Conservation (phyloP, 2,113 vertebrate species). For the Ariopsis seemanni region DNA sequence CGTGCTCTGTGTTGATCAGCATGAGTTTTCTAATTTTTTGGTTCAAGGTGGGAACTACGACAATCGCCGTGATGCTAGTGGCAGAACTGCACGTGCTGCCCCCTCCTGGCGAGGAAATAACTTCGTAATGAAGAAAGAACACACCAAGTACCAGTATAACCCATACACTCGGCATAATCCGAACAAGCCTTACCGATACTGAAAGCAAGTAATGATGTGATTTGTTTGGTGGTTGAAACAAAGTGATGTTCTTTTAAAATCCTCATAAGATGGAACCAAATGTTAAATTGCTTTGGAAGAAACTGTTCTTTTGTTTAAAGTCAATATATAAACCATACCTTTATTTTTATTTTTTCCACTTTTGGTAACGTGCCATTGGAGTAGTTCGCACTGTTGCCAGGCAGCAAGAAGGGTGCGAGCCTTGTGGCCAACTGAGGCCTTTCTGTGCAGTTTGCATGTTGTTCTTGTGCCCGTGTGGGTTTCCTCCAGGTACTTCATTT, state of each 20-base stretch:
- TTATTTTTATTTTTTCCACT: neutral
- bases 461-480: too few species aligned
- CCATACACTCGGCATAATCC: conserved; percentile 23
- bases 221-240: neutral
- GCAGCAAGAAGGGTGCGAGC: too few species aligned
- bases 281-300: neutral
- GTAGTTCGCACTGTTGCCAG: too few species aligned
- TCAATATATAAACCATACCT: neutral
- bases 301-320: neutral
- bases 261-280: neutral
- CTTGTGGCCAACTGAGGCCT: too few species aligned
- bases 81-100: neutral
- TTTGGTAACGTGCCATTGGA: neutral
- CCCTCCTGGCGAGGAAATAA: conserved; percentile 33
- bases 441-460: too few species aligned
- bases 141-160: conserved; percentile 21
- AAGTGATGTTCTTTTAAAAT: neutral
- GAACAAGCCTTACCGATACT: conserved; percentile 5
- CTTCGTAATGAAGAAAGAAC: conserved; percentile 33
- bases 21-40: neutral
- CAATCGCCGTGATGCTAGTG: neutral
- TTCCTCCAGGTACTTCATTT: too few species aligned
- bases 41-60: conserved; percentile 33
- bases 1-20: neutral
- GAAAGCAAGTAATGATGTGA: neutral